Evolutionary conservation across 2,888 invertebrate genomes (phyloP), one percentile per base, ranked within the genome.

Genomic region (Cyclophora punctaria): DNA sequence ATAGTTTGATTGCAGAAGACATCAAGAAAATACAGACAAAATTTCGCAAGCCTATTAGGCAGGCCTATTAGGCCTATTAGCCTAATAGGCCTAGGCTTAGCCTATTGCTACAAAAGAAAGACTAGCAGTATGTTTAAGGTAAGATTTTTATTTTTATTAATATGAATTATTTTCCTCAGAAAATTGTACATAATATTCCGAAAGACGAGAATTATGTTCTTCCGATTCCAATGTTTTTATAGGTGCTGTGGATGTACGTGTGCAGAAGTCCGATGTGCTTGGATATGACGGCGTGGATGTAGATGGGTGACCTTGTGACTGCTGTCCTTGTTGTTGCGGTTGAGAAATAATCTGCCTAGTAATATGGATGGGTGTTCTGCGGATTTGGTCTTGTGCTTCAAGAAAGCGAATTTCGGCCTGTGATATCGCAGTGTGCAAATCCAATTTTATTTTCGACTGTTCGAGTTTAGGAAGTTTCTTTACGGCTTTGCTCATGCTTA

Each of bases 401-500:
- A 59, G 52, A 35, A 48, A 6, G 20, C 57, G 59, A 34, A 62
- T 60, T 59, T 61, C 55, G 4, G 63, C 63, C 48, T 63, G 50
- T 35, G 58, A 57, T 48, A 67, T 56, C 41, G 63, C 63, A 7
- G 44, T 59, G 48, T 64, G 63, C 44, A 66, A 57, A 52, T 66
- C 62, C 46, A 67, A 55, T 49, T 65, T 63, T 7, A 65, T 64
- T 59, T 59, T 62, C 4, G 58, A 56, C 46, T 67, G 67, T n/a
- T 65, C 64, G 3, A 63, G 51, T 51, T 56, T 64, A 2, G 65
- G 57, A 35, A 67, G 60, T 3, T 33, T 46, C 48, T 63, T 67
- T 3, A 67, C 44, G 5, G 55, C 57, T 56, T 65, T 63, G 41
- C 67, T 65, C 63, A 67, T 67, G 45, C 64, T 64, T n/a, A 65